A percentile compares a stretch with the other conserved stretches of the same genome.
Conservation (phyloP, 1,140 invertebrate species). For the Drosophila baimaii region DNA sequence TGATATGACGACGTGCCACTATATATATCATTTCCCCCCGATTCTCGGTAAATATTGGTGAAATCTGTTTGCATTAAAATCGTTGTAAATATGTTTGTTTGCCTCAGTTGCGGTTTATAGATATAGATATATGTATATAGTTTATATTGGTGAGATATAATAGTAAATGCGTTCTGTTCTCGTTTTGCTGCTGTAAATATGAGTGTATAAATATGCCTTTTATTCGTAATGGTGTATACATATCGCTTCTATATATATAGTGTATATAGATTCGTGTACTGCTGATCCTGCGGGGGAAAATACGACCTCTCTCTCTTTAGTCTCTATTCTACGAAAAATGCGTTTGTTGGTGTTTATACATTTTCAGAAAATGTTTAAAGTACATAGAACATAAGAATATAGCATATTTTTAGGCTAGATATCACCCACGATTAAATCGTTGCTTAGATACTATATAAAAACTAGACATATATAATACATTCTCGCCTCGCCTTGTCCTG, state of each 20-base stretch:
- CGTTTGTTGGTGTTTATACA: constrained; percentile 60
- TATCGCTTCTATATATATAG: constrained; percentile 46
- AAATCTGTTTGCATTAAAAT: constrained; percentile 67
- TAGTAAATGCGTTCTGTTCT: constrained; percentile 53
- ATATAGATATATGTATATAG: constrained; percentile 43
- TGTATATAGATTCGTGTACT: constrained; percentile 55
- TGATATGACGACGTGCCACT: constrained; percentile 51
- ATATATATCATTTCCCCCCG: constrained; percentile 58
- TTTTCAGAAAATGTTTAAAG: constrained; percentile 82
- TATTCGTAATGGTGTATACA: constrained; percentile 45
- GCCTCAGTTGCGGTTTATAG: constrained; percentile 36
- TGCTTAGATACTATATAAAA: constrained; percentile 79
- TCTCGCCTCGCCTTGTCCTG: constrained; percentile 38
- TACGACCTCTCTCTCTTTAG: constrained; percentile 15
- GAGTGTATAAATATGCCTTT: constrained; percentile 55
- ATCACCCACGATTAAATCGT: constrained; percentile 84
- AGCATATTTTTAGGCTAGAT: constrained; percentile 84
- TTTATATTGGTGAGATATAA: constrained; percentile 58
- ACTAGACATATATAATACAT: constrained; percentile 78
- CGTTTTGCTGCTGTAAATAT: constrained; percentile 68
- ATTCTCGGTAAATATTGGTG: constrained; percentile 55
- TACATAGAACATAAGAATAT: constrained; percentile 82
- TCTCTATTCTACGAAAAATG: constrained; percentile 41
- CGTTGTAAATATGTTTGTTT: constrained; percentile 73
- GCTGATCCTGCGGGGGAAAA: constrained; percentile 47